Conservation (phyloP, 2,113 vertebrate species). For the Callithrix jacchus region DNA sequence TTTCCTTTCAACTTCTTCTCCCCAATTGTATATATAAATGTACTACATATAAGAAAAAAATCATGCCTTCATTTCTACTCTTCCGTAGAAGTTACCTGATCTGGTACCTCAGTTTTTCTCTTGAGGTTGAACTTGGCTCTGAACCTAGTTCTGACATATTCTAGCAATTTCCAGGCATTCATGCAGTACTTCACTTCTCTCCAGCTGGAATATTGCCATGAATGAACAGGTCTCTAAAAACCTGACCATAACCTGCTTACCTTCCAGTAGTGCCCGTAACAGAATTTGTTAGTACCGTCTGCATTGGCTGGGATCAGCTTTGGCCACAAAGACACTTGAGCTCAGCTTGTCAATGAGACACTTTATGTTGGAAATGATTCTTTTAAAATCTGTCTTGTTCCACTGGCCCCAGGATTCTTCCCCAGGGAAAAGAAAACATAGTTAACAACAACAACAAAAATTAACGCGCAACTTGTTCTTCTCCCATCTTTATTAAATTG, state of each 20-base stretch:
- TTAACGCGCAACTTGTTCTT: not conserved
- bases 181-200: not conserved
- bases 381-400: not conserved
- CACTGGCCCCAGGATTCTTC: not conserved
- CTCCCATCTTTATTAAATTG: not conserved
- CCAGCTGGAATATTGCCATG: not conserved
- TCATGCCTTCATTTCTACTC: not conserved
- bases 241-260: not conserved
- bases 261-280: not conserved
- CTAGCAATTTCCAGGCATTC: not conserved
- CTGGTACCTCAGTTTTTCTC: not conserved
- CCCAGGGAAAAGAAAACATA: slow-evolving; percentile 18
- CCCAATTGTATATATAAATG: not conserved
- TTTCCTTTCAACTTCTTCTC: not conserved
- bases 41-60: not conserved
- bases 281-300: not conserved
- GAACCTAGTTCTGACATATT: not conserved
- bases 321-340: not conserved
- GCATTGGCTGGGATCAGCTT: not conserved
- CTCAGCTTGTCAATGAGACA: not conserved
- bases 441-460: not conserved
- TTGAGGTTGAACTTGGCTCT: not conserved
- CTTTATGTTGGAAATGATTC: not conserved
- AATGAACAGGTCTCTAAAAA: not conserved
- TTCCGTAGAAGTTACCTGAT: not conserved